A percentile compares a stretch with the other conserved stretches of the same genome.
These are phyloP conservation scores for Ferrisia virgata DNA, from an alignment of 2,888 invertebrate species.

Conservation along the genomic window DNA sequence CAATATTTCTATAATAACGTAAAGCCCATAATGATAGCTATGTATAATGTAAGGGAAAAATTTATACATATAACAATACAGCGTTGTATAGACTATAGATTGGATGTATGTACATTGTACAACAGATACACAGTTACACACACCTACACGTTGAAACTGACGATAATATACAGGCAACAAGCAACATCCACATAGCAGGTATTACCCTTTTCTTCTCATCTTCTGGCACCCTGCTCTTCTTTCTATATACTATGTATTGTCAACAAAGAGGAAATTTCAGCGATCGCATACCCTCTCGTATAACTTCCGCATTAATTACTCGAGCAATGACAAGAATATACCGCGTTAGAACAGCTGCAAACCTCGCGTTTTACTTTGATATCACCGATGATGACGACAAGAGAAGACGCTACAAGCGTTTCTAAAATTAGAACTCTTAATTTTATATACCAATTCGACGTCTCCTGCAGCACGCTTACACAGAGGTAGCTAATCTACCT, in stretches of 20 bases:
- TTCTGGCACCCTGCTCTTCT: too few relatives aligned
- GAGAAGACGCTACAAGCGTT: neutral
- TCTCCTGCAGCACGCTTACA: too few relatives aligned
- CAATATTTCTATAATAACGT: neutral
- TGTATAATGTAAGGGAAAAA: neutral
- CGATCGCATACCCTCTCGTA: neutral
- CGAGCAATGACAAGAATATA: neutral
- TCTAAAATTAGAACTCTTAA: constrained; percentile 7
- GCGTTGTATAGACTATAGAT: too few relatives aligned
- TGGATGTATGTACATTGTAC: too few relatives aligned
- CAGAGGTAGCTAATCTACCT: too few relatives aligned
- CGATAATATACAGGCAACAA: too few relatives aligned
- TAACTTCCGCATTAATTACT: constrained; percentile 17
- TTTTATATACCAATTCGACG: neutral
- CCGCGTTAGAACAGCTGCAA: neutral
- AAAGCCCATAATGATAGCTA: neutral
- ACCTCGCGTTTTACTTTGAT: neutral
- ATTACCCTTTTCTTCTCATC: too few relatives aligned
- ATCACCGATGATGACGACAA: neutral
- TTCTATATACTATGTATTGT: neutral
- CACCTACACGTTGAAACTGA: neutral
- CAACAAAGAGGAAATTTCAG: neutral
- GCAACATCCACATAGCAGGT: too few relatives aligned
- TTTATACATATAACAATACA: too few relatives aligned
- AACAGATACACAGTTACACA: too few relatives aligned